Evolutionary conservation across 2,113 vertebrate species (phyloP), one percentile per base, ranked within the genome.

Genomic region (Pteruthius melanotis): DNA sequence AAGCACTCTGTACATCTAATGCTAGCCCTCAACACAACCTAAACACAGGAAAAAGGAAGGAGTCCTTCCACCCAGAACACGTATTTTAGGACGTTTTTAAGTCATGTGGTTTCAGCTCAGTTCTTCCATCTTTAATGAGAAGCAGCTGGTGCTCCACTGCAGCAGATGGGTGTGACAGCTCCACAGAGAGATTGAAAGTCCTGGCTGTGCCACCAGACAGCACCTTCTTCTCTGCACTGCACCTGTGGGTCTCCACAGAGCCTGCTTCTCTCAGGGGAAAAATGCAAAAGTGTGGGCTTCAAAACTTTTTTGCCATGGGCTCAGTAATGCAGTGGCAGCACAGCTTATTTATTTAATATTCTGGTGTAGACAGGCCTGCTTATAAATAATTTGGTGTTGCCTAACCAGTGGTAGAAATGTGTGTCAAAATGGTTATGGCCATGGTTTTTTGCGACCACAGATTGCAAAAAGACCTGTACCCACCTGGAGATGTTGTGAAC

Each of bases 401-500:
- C 39, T 61, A 72, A 50, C 28, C 30, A 59, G 63, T 19, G 42
- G 23, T 47, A 93, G 77, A 95, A 93, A 83, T 4, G 23, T n/a
- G 13, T 60, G 35, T 70, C 59, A 70, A 28, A 63, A 14, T 50
- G 45, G 6, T 80, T 72, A 28, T 15, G 24, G 37, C 18, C 6
- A 49, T n/a, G 11, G 15, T 77, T 83, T 88, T 77, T 83, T 88
- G 35, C 63, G 70, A 47, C 18, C 72, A 61, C 40, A 44, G 50
- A 37, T 53, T 83, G 78, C 52, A 47, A 17, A 78, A 86, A 47
- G 26, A 33, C 54, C 39, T 64, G 60, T 54, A 94, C 97, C 61
- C 50, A 99, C 99, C 99, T 99, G 98, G 45, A 98, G 95, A 27
- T 98, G 95, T n/a, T 98, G 98, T 2, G 98, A 97, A 92, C 98